Conservation (phyloP, 2,113 vertebrate genomes). For the Ptilorrhoa leucosticta region DNA sequence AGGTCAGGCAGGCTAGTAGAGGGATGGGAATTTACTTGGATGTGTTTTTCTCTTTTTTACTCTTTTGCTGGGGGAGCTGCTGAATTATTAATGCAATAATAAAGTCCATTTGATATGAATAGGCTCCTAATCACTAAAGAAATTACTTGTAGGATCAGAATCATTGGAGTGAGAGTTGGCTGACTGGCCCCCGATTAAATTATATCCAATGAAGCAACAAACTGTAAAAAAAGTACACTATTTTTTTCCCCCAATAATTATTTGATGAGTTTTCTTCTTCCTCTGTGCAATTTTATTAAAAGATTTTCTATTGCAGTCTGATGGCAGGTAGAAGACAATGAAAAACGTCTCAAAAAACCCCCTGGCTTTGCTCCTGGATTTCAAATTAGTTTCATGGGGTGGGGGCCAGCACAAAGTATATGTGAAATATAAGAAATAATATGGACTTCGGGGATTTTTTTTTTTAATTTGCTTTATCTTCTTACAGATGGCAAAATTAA, state of each 20-base stretch:
- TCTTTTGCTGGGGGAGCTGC: neutral
- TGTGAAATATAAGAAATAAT: neutral
- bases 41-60: neutral
- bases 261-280: neutral
- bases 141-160: neutral
- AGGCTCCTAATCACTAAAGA: neutral
- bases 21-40: neutral
- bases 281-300: neutral
- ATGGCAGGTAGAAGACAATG: neutral
- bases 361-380: neutral
- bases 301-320: neutral
- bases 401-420: neutral
- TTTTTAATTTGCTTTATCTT: neutral
- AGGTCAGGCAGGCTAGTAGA: neutral
- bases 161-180: neutral
- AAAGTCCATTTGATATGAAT: neutral
- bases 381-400: neutral
- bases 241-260: neutral
- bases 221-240: neutral
- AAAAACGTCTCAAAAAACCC: fast-evolving
- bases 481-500: neutral
- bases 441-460: neutral
- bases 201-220: neutral
- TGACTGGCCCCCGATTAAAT: neutral
- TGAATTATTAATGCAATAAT: slow-evolving; percentile 17